Conservation (phyloP, 2,113 vertebrate species). For the Chamaetylas fuelleborni region DNA sequence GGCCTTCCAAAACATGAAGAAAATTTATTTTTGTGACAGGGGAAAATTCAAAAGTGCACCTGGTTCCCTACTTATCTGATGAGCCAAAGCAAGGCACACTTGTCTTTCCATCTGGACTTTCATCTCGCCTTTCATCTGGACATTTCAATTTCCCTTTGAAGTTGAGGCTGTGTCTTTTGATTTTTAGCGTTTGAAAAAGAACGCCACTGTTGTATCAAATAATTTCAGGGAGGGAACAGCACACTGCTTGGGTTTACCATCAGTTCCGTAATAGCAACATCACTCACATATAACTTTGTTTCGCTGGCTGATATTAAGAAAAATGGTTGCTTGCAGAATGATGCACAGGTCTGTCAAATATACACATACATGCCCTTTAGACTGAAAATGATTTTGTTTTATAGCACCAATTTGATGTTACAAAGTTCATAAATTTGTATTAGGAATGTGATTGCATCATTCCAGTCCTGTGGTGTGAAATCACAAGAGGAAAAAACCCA, state of each 20-base stretch:
- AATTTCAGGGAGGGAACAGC: constrained; percentile 71
- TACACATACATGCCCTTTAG: constrained; percentile 70
- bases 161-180: constrained; percentile 55
- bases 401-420: constrained; percentile 68
- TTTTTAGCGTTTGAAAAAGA: constrained; percentile 61
- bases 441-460: constrained; percentile 70
- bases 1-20: background rate
- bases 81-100: constrained; percentile 32
- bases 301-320: constrained; percentile 78
- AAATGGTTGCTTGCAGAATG: constrained; percentile 69
- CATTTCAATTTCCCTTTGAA: constrained; percentile 70
- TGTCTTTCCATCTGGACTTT: constrained; percentile 57
- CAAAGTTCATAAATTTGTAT: constrained; percentile 80
- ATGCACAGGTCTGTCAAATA: constrained; percentile 75
- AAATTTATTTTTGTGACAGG: constrained; percentile 2
- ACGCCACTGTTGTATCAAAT: constrained; percentile 51
- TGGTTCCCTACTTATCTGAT: constrained; percentile 38
- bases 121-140: constrained; percentile 59
- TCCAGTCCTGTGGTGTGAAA: constrained; percentile 27
- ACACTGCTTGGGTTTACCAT: constrained; percentile 57
- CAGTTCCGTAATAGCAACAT: constrained; percentile 75
- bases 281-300: constrained; percentile 77
- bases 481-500: constrained; percentile 61
- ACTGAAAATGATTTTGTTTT: constrained; percentile 76
- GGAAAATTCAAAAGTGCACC: constrained; percentile 22